These are phyloP conservation scores for Mythimna pallens DNA, from an alignment of 2,888 invertebrate genomes.

Conservation along the genomic window DNA sequence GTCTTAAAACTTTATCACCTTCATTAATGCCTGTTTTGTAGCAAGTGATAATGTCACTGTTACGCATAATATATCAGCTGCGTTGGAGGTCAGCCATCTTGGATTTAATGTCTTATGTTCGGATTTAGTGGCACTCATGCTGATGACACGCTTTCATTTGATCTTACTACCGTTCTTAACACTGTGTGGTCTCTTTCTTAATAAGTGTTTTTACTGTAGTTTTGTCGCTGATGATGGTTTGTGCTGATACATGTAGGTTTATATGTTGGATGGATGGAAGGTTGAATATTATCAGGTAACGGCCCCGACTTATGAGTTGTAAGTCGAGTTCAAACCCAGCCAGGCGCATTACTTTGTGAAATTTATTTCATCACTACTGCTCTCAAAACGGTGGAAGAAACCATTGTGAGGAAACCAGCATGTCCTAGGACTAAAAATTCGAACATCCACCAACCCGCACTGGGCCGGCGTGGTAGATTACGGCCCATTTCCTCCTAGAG, in stretches of 20 bases:
- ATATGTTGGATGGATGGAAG: too few relatives aligned
- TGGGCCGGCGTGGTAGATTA: too few relatives aligned
- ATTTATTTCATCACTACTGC: too few relatives aligned
- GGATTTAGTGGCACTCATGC: conserved; percentile 35
- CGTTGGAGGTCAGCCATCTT: conserved; percentile 33
- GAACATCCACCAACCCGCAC: too few relatives aligned
- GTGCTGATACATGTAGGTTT: background rate
- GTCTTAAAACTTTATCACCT: conserved; percentile 27
- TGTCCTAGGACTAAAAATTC: too few relatives aligned
- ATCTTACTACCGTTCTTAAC: conserved; percentile 30
- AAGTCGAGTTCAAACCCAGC: too few relatives aligned
- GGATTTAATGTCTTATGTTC: conserved; percentile 9
- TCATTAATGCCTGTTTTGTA: conserved; percentile 40
- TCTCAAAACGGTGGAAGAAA: too few relatives aligned
- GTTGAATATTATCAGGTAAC: too few relatives aligned
- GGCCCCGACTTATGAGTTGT: too few relatives aligned
- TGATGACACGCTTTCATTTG: conserved; percentile 26
- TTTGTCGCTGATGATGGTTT: background rate
- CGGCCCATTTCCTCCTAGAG: too few relatives aligned
- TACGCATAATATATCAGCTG: conserved; percentile 33
- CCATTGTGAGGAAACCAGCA: too few relatives aligned
- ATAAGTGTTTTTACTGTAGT: background rate
- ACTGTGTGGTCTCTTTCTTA: conserved; percentile 22
- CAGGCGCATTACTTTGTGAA: too few relatives aligned
- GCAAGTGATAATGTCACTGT: conserved; percentile 25